These are phyloP conservation scores for Schrankia costaestrigalis DNA, from an alignment of 2,888 invertebrate genomes.

Conservation along the genomic window DNA sequence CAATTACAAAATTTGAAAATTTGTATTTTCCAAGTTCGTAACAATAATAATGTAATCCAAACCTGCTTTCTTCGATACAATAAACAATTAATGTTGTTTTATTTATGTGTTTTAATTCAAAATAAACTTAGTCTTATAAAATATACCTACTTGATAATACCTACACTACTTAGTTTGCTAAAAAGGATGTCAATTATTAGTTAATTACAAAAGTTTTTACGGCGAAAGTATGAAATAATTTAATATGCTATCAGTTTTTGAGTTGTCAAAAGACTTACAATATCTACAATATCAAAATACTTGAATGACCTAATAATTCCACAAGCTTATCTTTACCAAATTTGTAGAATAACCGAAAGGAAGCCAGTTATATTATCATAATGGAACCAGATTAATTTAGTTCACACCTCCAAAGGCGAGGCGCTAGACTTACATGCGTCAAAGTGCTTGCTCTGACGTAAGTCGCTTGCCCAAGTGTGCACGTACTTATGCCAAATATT, in stretches of 20 bases:
- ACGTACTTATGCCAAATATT: constrained; percentile 39
- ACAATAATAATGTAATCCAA: too few species aligned
- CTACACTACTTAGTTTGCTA: too few species aligned
- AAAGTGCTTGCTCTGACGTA: constrained; percentile 42
- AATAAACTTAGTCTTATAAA: too few species aligned
- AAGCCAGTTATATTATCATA: constrained; percentile 22
- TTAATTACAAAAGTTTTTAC: too few species aligned
- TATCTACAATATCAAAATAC: background rate
- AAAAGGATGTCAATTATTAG: too few species aligned
- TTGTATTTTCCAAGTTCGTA: too few species aligned
- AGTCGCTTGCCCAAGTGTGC: constrained; percentile 34
- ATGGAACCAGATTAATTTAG: constrained; percentile 25
- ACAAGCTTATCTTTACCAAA: constrained; percentile 12
- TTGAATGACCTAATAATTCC: constrained; percentile 4
- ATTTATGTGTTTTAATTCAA: too few species aligned
- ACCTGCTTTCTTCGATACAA: too few species aligned
- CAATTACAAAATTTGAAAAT: too few species aligned
- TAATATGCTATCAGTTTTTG: background rate
- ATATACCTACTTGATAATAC: too few species aligned
- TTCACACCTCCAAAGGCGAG: constrained; percentile 30
- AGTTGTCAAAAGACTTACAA: background rate
- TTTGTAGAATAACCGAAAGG: constrained; percentile 31
- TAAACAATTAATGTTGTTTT: too few species aligned
- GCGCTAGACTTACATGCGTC: constrained; percentile 42
- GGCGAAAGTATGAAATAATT: background rate